These are phyloP conservation scores for Alethe diademata DNA, from an alignment of 2,113 vertebrate species.

Conservation along the genomic window DNA sequence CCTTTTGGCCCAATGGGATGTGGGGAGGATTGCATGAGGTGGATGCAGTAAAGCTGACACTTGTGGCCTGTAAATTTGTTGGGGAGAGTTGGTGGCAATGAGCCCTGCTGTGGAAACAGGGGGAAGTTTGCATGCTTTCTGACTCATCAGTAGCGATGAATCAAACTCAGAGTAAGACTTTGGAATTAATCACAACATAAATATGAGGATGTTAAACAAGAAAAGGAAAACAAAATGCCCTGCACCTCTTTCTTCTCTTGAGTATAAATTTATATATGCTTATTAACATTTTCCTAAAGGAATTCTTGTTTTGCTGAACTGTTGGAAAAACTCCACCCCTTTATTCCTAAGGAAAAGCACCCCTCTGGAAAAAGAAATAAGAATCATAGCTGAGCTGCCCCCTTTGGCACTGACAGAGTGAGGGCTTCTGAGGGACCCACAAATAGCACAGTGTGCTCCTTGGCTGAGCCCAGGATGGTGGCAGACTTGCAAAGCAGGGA, in stretches of 20 bases:
- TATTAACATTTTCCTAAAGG: neutral
- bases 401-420: neutral
- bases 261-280: neutral
- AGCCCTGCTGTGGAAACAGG: conserved; percentile 24
- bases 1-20: neutral
- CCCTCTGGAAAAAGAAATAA: neutral
- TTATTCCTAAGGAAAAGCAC: neutral
- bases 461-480: neutral
- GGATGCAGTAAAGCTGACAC: conserved; percentile 14
- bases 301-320: conserved; percentile 16
- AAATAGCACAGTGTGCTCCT: conserved; percentile 2
- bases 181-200: neutral
- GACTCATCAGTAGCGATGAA: neutral
- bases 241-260: neutral
- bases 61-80: conserved; percentile 29
- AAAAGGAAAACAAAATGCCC: neutral
- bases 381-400: neutral
- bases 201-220: conserved; percentile 19
- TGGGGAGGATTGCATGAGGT: neutral
- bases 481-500: conserved; percentile 11
- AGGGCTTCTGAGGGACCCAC: conserved; percentile 37
- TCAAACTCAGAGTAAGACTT: neutral
- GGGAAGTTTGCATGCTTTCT: conserved; percentile 65
- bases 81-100: neutral
- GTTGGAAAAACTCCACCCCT: neutral